phyloP scores from a whole-genome alignment of 1,140 invertebrate genomes.

The Drosophila kohkoa region DNA sequence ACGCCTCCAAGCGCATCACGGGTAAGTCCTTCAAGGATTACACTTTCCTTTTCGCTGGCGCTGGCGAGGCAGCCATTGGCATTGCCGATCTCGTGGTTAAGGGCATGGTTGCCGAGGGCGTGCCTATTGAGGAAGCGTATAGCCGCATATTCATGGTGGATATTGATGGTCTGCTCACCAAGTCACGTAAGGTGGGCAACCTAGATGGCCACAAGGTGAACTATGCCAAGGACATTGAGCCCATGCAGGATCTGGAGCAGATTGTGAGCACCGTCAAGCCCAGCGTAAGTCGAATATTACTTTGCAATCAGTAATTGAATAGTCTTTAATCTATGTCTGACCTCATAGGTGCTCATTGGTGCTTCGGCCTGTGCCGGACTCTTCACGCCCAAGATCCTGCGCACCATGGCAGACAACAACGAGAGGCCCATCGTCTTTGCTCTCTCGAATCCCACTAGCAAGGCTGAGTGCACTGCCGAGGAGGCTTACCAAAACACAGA shows the following conservation, averaged over 20 bases:
- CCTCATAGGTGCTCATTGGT: conserved; percentile 85
- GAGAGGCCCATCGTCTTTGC: conserved; percentile 97
- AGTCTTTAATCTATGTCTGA: background rate
- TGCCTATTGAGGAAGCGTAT: conserved; percentile 89
- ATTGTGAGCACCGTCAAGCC: conserved; percentile 94
- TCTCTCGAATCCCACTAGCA: conserved; percentile 97
- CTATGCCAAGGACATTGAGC: conserved; percentile 93
- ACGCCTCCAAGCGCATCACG: conserved; percentile 93
- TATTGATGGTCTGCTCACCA: conserved; percentile 92
- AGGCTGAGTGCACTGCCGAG: conserved; percentile 98
- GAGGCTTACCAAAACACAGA: conserved; percentile 95
- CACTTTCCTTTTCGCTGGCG: conserved; percentile 95
- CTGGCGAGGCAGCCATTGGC: conserved; percentile 96
- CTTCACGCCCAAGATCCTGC: conserved; percentile 94
- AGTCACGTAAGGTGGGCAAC: conserved; percentile 89
- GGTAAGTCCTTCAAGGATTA: conserved; percentile 92
- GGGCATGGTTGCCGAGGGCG: conserved; percentile 94
- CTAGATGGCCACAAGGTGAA: conserved; percentile 91
- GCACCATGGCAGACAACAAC: conserved; percentile 94
- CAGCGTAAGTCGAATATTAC: conserved; percentile 57
- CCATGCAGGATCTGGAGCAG: conserved; percentile 91
- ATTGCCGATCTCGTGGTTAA: conserved; percentile 94
- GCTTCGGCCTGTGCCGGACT: conserved; percentile 95
- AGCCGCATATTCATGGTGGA: conserved; percentile 96
- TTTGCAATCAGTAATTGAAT: background rate